Evolutionary conservation across 1,140 invertebrate genomes (phyloP), one percentile per base, ranked within the genome.

Genomic region (Danaus plexippus): DNA sequence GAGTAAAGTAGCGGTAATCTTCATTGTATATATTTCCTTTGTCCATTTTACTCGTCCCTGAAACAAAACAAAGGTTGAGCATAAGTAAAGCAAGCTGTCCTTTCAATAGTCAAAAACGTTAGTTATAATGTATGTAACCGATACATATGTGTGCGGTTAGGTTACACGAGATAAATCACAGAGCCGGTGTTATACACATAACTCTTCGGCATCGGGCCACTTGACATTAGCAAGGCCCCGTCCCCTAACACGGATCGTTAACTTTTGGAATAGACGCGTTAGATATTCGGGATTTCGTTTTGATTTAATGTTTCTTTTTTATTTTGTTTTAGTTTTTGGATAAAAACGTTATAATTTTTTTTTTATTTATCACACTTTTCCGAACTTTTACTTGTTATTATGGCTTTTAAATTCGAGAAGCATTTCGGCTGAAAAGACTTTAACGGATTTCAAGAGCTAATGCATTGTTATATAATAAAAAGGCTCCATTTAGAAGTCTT

Each of bases 181-280:
- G 44, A 51, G 67, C 74, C 71, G 67, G 69, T 73, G 75, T 73
- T 76, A 69, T 75, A 71, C 74, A 73, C 71, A 75, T 79, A 77
- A 79, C 71, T 79, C 76, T 77, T 67, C 57, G 66, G 66, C 61
- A 67, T 53, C 71, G 69, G 70, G 66, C 73, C 69, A 75, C 77
- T 77, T 76, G 77, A 79, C 77, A 73, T 79, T 78, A 75, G 75
- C 71, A 74, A 70, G 70, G 74, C 66, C 66, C 66, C 68, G 69
- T 72, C 64, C 66, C 70, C 52, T 63, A 22, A 47, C 64, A 67
- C 53, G 55, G 72, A 73, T 61, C 59, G 54, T 58, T 51, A 52
- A 13, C 12, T 47, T 48, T 63, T 71, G 32, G 68, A 75, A 67
- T 48, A 54, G 64, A 54, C 50, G 22, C 22, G 22, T 32, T 32